Evolutionary conservation across 1,140 invertebrate species (phyloP).

Genomic region (Prorops nasuta): DNA sequence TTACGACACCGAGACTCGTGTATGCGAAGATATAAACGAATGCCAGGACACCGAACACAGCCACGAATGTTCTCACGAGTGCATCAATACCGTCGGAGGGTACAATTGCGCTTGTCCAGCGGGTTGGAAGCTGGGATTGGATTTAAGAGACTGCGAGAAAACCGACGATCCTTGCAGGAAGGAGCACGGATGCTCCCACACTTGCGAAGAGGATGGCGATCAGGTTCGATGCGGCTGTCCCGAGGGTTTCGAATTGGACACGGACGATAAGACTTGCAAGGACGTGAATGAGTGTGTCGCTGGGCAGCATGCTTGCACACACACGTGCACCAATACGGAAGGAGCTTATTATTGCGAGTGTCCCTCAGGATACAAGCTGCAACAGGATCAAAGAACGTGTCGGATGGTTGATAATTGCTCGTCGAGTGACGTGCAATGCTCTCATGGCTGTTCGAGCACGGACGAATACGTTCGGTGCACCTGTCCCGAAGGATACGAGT

Average conservation of each 20-base stretch:
- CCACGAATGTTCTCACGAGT: conserved; percentile 63
- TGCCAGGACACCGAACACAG: conserved; percentile 38
- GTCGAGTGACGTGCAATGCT: conserved; percentile 40
- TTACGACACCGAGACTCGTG: conserved; percentile 49
- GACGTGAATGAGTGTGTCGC: conserved; percentile 62
- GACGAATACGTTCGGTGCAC: conserved; percentile 53
- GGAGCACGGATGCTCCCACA: conserved; percentile 53
- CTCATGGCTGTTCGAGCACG: conserved; percentile 56
- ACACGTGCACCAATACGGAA: conserved; percentile 56
- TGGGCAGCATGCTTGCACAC: conserved; percentile 57
- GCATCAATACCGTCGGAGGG: conserved; percentile 65
- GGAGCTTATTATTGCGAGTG: conserved; percentile 57
- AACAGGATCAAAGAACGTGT: conserved; percentile 8
- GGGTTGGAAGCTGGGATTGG: conserved; percentile 49
- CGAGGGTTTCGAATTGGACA: conserved; percentile 50
- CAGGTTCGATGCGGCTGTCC: conserved; percentile 37
- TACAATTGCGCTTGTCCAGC: conserved; percentile 62
- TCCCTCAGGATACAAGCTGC: conserved; percentile 23
- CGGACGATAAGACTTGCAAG: conserved; percentile 53
- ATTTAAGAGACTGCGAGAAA: conserved; percentile 57
- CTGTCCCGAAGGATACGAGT: conserved; percentile 39
- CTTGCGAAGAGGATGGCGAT: conserved; percentile 44
- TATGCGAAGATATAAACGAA: conserved; percentile 53
- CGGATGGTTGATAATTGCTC: conserved; percentile 8
- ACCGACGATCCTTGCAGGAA: conserved; percentile 39